Evolutionary conservation across 2,113 vertebrate genomes (phyloP).

Genomic region (Castor canadensis): DNA sequence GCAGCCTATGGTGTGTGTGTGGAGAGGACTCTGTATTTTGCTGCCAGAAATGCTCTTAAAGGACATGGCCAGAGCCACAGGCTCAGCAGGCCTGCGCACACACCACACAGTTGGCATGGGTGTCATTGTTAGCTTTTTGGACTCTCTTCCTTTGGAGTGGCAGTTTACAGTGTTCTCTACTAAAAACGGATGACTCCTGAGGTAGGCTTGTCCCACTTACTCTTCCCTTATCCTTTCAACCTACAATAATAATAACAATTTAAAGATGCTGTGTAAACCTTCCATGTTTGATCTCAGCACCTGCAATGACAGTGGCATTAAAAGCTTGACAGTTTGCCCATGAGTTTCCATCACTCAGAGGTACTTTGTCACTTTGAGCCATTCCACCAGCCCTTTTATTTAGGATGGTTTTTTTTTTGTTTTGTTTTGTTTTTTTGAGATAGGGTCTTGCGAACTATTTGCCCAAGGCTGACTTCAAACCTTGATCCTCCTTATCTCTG

Average conservation of each 20-base stretch:
- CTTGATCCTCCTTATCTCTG: too few relatives aligned
- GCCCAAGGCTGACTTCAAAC: too few relatives aligned
- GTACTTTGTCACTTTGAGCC: too few relatives aligned
- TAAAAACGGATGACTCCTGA: neutral
- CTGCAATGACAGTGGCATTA: neutral
- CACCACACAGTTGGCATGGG: accelerated
- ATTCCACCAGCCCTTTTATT: too few relatives aligned
- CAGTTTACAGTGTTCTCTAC: neutral
- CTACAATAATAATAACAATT: conserved; percentile 19
- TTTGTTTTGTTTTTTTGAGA: too few relatives aligned
- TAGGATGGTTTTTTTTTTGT: too few relatives aligned
- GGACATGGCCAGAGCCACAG: neutral
- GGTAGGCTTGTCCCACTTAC: neutral
- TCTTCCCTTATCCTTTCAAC: neutral
- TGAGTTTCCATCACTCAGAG: neutral
- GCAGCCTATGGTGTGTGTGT: neutral
- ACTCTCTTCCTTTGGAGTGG: neutral
- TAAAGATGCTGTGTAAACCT: conserved; percentile 43
- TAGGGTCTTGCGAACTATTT: too few relatives aligned
- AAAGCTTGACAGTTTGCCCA: neutral
- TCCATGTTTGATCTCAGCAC: neutral
- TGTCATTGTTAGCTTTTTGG: neutral
- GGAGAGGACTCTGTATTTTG: neutral
- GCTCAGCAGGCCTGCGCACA: neutral
- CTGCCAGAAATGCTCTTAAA: neutral